Base-by-base conservation (phyloP, 1,140 invertebrate genomes). In the Leptestheria dahalacensis region DNA sequence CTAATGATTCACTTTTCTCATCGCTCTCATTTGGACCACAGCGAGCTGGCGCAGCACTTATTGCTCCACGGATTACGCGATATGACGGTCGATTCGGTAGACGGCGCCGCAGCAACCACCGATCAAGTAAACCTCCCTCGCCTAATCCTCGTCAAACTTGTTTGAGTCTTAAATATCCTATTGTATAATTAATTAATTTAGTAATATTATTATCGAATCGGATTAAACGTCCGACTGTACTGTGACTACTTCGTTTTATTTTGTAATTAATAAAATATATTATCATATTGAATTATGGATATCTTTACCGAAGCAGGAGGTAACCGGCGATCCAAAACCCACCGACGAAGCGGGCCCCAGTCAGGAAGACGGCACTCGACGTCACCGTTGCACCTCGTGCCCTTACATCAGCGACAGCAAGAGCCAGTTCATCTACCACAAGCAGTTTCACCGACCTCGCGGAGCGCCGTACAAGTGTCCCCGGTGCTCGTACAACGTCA, bases 361-460 rank as follows among this genome's bases (percentile, higher is more conserved):
- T 51, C 49, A 25, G 24, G 20, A 51, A 6, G 20, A 51, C 24
- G 49, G 6, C 6, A n/a, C 48, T 50, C 82, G 80, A 66, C 75
- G 82, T 59, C 83, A 84, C 68, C 78, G 78, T 65, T 89, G 86
- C 66, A 74, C 75, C 0, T 74, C 79, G 48, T 89, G 86, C 70
- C 86, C 86, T 0, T 88, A 86, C 68, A 82, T 84, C 61, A 86
- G 82, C 25, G 85, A 87, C 66, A 88, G 83, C 67, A 86, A 87
- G 69, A 85, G 84, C 48, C 86, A 91, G 68, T 87, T 82, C 66
- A 78, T 85, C 63, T 88, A 90, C 69, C 87, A 91, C 65, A 84
- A 85, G 64, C 86, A 91, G 68, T 86, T 91, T 67, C 88, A 92
- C 68, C 78, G 84, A 47, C 78, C 83, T 4, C 78, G 80, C 55